Base-by-base conservation (phyloP, 2,888 invertebrate genomes). In the Busseola fusca region DNA sequence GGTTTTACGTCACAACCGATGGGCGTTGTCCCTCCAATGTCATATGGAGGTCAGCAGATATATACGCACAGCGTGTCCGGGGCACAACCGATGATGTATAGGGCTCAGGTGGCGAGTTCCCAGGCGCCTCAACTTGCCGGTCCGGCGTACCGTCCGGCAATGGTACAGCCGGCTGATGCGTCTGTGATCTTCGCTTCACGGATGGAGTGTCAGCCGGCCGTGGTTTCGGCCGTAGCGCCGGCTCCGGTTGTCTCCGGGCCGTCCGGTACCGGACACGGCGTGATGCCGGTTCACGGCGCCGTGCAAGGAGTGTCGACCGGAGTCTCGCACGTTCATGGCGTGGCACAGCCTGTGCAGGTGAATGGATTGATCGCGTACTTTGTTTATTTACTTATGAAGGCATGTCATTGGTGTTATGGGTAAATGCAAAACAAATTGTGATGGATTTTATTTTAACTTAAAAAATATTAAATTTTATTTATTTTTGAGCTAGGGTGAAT, bases 81-180 rank as follows among this genome's bases (percentile, higher is more conserved):
- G 48, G 86, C 91, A 3, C 93, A 92, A 84, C 91, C 93, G 12
- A 89, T 91, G 91, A 79, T 88, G 88, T 93, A 92, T 65, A 84
- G 92, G 58, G 89, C 93, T 34, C 93, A 92, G 70, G 87, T 87
- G 74, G 78, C 77, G 30, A 82, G 74, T 27, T 84, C 91, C 42
- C 92, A 92, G 68, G 86, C 89, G 37, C 89, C 91, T 10, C 90
- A 89, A 71, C 69, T 78, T 0, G 67, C 76, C 21, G 68, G 69
- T 0, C 79, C 79, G 54, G 69, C 82, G 16, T 57, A 68, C 73
- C 72, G 78, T 54, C 71, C 78, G 59, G 63, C 78, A 69, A 40
- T 72, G 80, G 59, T 69, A 30, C 80, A 78, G 58, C 45, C 78
- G 69, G 57, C 72, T 16, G 68, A 74, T 4, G 54, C 72, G 1